These are phyloP conservation scores for Phoenicopterus ruber DNA, from an alignment of 2,113 vertebrate species.

Conservation along the genomic window DNA sequence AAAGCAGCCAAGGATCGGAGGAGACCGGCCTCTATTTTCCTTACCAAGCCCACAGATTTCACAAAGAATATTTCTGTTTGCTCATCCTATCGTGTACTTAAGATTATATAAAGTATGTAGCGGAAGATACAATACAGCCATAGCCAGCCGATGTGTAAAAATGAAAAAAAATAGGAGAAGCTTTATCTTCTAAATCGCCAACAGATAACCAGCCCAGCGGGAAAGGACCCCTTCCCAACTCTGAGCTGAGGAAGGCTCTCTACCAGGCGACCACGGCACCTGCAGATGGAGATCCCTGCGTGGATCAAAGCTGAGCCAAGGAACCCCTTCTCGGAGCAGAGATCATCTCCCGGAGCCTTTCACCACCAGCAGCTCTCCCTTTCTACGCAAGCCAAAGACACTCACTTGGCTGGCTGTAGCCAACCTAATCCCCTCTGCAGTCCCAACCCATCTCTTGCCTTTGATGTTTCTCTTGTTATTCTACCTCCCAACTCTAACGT, in stretches of 20 bases:
- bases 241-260: not conserved
- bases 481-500: not conserved
- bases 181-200: not conserved
- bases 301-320: not conserved
- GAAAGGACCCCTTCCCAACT: not conserved
- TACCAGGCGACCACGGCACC: fast-evolving
- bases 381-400: not conserved
- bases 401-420: not conserved
- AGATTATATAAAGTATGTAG: not conserved
- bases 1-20: not conserved
- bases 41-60: not conserved
- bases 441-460: not conserved
- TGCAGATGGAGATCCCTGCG: not conserved
- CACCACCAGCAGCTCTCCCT: not conserved
- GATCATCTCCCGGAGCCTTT: not conserved
- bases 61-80: not conserved
- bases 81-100: not conserved
- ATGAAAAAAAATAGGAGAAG: not conserved
- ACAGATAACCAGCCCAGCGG: not conserved
- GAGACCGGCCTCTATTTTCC: not conserved
- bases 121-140: not conserved
- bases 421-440: not conserved
- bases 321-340: not conserved
- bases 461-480: not conserved
- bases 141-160: not conserved